These are phyloP conservation scores for Liposcelis brunnea DNA, from an alignment of 2,888 invertebrate genomes.

Conservation along the genomic window DNA sequence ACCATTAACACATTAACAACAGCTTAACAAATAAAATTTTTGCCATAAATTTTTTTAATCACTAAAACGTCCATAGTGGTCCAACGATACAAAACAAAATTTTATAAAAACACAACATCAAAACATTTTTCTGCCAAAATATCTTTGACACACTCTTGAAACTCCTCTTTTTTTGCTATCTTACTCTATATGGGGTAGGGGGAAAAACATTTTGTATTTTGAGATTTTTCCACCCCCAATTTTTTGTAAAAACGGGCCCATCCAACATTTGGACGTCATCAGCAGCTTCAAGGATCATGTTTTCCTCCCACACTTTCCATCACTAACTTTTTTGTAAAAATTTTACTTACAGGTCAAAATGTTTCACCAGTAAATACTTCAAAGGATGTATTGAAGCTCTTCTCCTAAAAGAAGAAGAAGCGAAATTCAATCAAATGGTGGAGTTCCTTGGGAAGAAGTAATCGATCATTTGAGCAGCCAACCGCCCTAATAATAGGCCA, in stretches of 20 bases:
- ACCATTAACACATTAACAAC: too few relatives aligned
- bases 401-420: slow-evolving; percentile 57
- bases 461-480: slow-evolving; percentile 3
- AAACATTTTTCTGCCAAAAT: too few relatives aligned
- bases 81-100: too few relatives aligned
- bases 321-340: slow-evolving; percentile 16
- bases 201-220: too few relatives aligned
- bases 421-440: slow-evolving; percentile 60
- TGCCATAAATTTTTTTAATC: too few relatives aligned
- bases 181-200: slow-evolving; percentile 1
- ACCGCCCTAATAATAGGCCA: too few relatives aligned
- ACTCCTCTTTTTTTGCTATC: slow-evolving; percentile 11
- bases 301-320: slow-evolving; percentile 8
- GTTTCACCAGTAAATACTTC: slow-evolving; percentile 65
- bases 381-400: slow-evolving; percentile 65
- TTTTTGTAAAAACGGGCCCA: slow-evolving; percentile 9
- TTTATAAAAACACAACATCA: too few relatives aligned
- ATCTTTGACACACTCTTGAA: too few relatives aligned
- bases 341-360: slow-evolving; percentile 45
- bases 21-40: too few relatives aligned
- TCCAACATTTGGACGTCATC: neutral
- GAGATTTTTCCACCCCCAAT: neutral
- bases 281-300: neutral
- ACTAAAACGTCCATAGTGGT: too few relatives aligned
- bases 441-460: slow-evolving; percentile 52